Conservation (phyloP, 2,113 vertebrate genomes). For the Perognathus longimembris region DNA sequence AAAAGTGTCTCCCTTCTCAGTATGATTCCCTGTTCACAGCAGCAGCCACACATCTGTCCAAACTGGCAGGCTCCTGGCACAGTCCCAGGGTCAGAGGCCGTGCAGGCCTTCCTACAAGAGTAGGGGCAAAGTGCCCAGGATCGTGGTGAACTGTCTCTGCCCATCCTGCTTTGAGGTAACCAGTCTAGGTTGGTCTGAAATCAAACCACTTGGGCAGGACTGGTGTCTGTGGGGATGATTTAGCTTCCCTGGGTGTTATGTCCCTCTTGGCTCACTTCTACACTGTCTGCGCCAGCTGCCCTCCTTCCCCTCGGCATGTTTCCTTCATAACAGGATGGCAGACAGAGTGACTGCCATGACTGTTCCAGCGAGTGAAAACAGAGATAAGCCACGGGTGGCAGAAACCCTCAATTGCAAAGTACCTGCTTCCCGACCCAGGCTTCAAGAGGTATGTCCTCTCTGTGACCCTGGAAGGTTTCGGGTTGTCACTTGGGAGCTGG, state of each 20-base stretch:
- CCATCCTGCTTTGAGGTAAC: not conserved
- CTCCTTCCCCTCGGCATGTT: constrained; percentile 32
- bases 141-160: not conserved
- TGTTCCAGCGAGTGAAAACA: constrained; percentile 1
- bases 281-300: constrained; percentile 8
- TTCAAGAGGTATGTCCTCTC: not conserved
- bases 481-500: not conserved
- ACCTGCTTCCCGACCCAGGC: not conserved
- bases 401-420: not conserved
- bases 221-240: not conserved
- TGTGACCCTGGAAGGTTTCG: not conserved
- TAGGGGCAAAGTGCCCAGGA: not conserved
- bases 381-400: constrained; percentile 26
- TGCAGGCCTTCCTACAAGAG: not conserved
- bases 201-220: not conserved
- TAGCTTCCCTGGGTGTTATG: not conserved
- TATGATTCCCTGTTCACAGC: not conserved
- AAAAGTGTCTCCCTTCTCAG: not conserved
- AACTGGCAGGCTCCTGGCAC: not conserved
- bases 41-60: not conserved
- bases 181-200: not conserved
- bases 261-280: constrained; percentile 58
- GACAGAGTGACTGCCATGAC: not conserved
- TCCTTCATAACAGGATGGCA: constrained; percentile 79
- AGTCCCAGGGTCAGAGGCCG: not conserved